Base-by-base conservation (phyloP, 1,140 invertebrate genomes). In the Orchesella cincta region DNA sequence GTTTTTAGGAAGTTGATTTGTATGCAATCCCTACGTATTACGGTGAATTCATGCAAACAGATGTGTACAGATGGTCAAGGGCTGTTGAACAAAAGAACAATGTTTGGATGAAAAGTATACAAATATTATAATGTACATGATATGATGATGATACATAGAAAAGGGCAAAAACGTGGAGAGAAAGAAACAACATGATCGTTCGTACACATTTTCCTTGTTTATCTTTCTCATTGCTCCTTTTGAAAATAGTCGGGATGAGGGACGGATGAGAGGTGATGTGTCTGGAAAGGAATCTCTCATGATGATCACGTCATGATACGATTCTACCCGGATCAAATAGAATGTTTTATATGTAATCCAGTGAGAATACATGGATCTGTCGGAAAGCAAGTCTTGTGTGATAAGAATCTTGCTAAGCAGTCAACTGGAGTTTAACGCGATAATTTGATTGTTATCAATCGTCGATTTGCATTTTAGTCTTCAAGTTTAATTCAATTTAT, bases 171-270 rank as follows among this genome's bases (percentile, higher is more conserved):
- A 23, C 14, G 3, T 18, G 12, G 8, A 57, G 54, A 18, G 54
- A 57, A 57, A 57, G 54, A 57, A 57, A 18, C 39, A 46, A 46
- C 39, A 8, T 46, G 39, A n/a, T 46, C 18, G 18, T 46, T 12
- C 23, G 23, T 57, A 57, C 23, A 57, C 52, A 57, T 23, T 18
- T 31, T 67, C 33, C 31, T 67, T 67, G 62, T 67, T 67, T 67
- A 67, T 67, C 62, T 67, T 67, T 67, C 62, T 67, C 62, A 67
- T 67, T 67, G 62, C 62, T 31, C 62, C 62, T 67, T n/a, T 67
- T 67, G 62, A 67, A 67, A 67, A 29, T 8, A 57, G 23, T 5
- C 52, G 3, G 52, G 5, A 57, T 23, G 12, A 8, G 18, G 18
- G 18, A 46, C 5, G 18, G 39, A 46, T 46, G 39, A 18, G 39